Evolutionary conservation across 2,888 invertebrate species (phyloP).

Genomic region (Sarcophaga rosellei): DNA sequence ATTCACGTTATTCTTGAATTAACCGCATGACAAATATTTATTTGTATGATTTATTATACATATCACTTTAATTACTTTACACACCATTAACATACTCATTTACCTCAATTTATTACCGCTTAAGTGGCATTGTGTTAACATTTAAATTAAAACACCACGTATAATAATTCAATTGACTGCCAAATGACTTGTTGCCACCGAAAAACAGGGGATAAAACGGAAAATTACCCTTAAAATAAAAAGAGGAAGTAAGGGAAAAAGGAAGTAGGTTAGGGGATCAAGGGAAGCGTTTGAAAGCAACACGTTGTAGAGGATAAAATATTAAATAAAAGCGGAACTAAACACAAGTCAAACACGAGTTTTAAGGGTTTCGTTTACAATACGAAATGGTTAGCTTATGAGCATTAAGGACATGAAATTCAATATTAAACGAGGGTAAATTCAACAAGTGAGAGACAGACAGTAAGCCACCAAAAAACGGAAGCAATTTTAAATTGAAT

Average conservation of each 20-base stretch:
- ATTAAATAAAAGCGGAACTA: neutral
- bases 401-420: neutral
- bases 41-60: neutral
- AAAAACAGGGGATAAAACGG: neutral
- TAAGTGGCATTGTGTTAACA: neutral
- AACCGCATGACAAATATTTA: neutral
- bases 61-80: neutral
- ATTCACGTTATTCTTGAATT: too few relatives aligned
- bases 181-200: neutral
- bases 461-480: neutral
- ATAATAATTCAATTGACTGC: neutral
- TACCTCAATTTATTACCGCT: neutral
- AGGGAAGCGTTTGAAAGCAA: neutral
- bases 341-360: neutral
- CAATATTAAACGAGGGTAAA: neutral
- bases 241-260: neutral
- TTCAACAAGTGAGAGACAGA: neutral
- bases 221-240: neutral
- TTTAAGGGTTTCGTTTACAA: neutral
- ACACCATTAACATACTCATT: neutral
- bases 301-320: neutral
- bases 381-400: neutral
- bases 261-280: neutral
- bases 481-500: constrained; percentile 9
- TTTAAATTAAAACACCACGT: neutral